A percentile compares a stretch with the other conserved stretches of the same genome.
Evolutionary conservation across 2,113 vertebrate species (phyloP).

Genomic region (Nannobrachium achirus): DNA sequence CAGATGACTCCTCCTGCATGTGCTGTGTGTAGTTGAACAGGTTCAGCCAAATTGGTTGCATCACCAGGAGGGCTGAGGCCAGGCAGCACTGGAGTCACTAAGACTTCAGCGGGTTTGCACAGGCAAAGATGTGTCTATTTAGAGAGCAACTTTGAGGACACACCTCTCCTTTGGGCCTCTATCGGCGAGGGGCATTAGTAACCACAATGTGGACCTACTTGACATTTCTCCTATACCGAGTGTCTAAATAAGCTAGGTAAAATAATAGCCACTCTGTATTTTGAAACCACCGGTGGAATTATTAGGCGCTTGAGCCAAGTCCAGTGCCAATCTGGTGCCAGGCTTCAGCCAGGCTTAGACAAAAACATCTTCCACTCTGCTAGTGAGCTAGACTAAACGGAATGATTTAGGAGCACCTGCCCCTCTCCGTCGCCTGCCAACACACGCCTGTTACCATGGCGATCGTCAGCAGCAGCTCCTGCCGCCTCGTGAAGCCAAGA

Average conservation of each 20-base stretch:
- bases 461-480: background rate
- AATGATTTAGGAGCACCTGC: constrained; percentile 9
- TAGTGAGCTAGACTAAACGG: background rate
- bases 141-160: constrained; percentile 13
- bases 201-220: no score
- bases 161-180: background rate
- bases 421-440: constrained; percentile 1
- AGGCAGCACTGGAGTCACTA: constrained; percentile 40
- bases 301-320: no score
- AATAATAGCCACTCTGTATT: no score
- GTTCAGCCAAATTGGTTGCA: constrained; percentile 67
- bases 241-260: no score
- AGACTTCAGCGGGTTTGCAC: constrained; percentile 43
- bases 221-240: no score
- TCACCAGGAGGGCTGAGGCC: constrained; percentile 51
- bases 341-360: background rate
- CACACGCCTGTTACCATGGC: constrained; percentile 1
- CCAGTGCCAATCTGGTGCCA: no score
- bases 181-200: no score
- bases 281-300: no score
- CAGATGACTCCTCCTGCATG: constrained; percentile 49
- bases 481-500: background rate
- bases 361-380: background rate
- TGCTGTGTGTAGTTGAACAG: constrained; percentile 53
- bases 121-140: constrained; percentile 38